Evolutionary conservation across 2,888 invertebrate genomes (phyloP).

Genomic region (Cerastis leucographa): DNA sequence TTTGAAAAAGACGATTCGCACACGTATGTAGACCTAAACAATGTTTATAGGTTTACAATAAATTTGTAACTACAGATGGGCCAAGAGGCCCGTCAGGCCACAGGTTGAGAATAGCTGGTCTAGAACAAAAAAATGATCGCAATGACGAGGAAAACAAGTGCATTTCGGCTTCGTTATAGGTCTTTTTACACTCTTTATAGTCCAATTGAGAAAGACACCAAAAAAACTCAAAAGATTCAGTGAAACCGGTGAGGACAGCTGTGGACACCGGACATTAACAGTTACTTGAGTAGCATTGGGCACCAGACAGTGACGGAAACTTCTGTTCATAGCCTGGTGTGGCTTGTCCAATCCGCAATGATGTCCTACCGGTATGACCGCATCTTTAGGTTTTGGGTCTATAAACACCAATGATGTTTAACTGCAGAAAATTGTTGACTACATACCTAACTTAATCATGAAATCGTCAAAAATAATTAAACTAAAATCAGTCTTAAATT

Average conservation of each 20-base stretch:
- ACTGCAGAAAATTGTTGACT: neutral
- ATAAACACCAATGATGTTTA: neutral
- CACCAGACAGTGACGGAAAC: neutral
- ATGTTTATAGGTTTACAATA: no score
- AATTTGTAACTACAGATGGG: no score
- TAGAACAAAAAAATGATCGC: no score
- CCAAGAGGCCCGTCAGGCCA: no score
- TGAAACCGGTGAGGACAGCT: neutral
- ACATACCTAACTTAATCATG: neutral
- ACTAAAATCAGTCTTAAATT: conserved; percentile 25
- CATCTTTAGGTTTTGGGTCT: neutral
- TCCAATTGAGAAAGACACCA: neutral
- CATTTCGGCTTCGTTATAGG: no score
- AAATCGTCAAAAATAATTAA: neutral
- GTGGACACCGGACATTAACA: neutral
- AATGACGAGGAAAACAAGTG: no score
- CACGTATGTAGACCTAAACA: no score
- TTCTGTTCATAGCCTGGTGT: neutral
- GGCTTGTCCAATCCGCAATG: neutral
- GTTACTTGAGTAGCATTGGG: no score
- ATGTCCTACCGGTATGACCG: neutral
- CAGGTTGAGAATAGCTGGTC: no score
- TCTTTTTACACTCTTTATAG: no score
- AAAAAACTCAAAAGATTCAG: neutral
- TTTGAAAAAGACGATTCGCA: no score